Base-by-base conservation (phyloP, 2,113 vertebrate genomes). In the Hydrochoerus hydrochaeris region DNA sequence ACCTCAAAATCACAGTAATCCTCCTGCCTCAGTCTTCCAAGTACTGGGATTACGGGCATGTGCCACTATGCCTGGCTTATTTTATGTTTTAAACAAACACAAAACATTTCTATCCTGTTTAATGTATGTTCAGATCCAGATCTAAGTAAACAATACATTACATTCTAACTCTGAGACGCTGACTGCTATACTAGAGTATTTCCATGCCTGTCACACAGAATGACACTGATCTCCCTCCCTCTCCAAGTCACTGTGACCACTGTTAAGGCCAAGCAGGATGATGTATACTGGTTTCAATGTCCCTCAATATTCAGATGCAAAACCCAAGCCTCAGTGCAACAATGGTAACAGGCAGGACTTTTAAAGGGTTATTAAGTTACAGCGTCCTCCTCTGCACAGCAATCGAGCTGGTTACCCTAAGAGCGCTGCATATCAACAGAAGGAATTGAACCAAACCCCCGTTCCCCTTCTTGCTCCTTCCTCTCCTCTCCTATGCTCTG, bases 11-110 rank as follows among this genome's bases (percentile, higher is more conserved):
- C 35, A n/a, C 17, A n/a, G 35, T 35, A 69, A 69, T 69, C 67
- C 67, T 38, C 67, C 17, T 38, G 67, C 17, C 35, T 69, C 35
- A 69, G 67, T 35, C 35, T 69, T 7, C 35, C 17, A 20, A 20
- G 17, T 69, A 35, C 67, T 69, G 67, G 35, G 35, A 69, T 69
- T 69, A 69, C 3, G 38, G 67, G 35, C 35, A 69, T 69, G 67
- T 19, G 35, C 17, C 67, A 38, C 8, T 35, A 69, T 20, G 67
- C 16, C 35, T 16, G 7, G 35, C 67, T 69, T 69, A n/a, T n/a
- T 69, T 86, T 86, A 78, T 46, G 41, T 82, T 85, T 95, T 75
- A 75, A 86, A 92, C 19, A 95, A 93, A 80, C 8, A 90, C 86
- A 10, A 94, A 85, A 86, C 5, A 90, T 17, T 85, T 44, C 35